Evolutionary conservation across 2,113 vertebrate genomes (phyloP).

Genomic region (Kryptolebias marmoratus): DNA sequence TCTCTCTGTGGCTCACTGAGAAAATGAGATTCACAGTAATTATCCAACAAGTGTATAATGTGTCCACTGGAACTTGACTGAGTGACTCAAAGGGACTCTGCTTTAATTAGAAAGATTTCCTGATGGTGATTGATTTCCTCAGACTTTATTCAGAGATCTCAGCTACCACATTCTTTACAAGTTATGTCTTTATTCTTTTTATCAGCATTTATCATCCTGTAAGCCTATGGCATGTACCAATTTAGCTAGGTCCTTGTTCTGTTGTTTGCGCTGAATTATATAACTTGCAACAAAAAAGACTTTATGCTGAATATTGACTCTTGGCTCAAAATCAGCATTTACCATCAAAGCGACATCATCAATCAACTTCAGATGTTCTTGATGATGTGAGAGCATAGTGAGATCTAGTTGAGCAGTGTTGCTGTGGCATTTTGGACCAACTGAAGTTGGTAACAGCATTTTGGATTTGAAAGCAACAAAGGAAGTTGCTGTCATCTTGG

Average conservation of each 20-base stretch:
- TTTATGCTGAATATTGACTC: too few species aligned
- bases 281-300: too few species aligned
- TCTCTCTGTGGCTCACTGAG: constrained; percentile 40
- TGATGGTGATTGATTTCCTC: constrained; percentile 30
- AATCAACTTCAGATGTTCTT: too few species aligned
- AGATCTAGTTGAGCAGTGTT: too few species aligned
- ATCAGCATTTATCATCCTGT: not conserved
- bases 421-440: too few species aligned
- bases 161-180: not conserved
- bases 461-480: too few species aligned
- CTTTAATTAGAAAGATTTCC: constrained; percentile 28
- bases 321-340: too few species aligned
- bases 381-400: too few species aligned
- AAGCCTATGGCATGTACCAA: not conserved
- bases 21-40: constrained; percentile 62
- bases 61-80: constrained; percentile 31
- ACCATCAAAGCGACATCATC: too few species aligned
- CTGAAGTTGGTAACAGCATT: too few species aligned
- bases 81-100: constrained; percentile 33
- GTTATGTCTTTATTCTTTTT: not conserved
- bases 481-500: too few species aligned
- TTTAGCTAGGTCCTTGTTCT: constrained; percentile 9
- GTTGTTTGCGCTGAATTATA: not conserved
- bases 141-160: not conserved
- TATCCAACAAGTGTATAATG: constrained; percentile 56